Base-by-base conservation (phyloP, 2,888 invertebrate genomes). In the Neocrepidodera transversa region DNA sequence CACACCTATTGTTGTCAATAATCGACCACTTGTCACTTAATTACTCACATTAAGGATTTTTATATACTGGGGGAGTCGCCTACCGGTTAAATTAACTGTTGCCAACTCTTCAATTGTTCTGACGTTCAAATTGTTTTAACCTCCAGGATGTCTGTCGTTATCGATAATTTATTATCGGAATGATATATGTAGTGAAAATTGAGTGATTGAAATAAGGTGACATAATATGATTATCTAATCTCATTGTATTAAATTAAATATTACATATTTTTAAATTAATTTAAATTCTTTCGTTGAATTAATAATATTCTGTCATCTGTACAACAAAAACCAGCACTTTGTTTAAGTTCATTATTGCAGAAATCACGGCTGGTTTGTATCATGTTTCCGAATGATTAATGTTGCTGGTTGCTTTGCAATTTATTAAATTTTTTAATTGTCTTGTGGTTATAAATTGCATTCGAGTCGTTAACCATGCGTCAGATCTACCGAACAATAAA, bases 1-100 rank as follows among this genome's bases (percentile, higher is more conserved):
- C 65, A 63, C 65, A 65, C 65, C 65, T 60, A 58, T 54, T 63
- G 58, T 64, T 63, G 51, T 35, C 43, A 58, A 57, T 60, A 62
- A 60, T 55, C 59, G 57, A 51, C 58, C 48, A 54, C 50, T 63
- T 62, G 42, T 64, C 55, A 8, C 20, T 45, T 52, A 52, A 58
- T 58, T 58, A 50, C 36, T 26, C 13, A 5, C 45, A 54, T 45
- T 35, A 54, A 20, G n/a, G 3, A 17, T 54, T 54, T 54, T 54
- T 47, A 26, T 14, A n/a, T 13, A 13, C 2, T 14, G 10, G 40
- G 20, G 45, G 54, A 23, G n/a, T n/a, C 45, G 17, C 45, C 26
- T 47, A 45, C 36, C 45, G 17, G 36, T 47, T 43, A n/a, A n/a
- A n/a, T 53, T 45, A 8, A 11, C 16, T 26, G 14, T 23, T 32